phyloP scores from a whole-genome alignment of 2,113 vertebrate genomes.

The Galbula dea region DNA sequence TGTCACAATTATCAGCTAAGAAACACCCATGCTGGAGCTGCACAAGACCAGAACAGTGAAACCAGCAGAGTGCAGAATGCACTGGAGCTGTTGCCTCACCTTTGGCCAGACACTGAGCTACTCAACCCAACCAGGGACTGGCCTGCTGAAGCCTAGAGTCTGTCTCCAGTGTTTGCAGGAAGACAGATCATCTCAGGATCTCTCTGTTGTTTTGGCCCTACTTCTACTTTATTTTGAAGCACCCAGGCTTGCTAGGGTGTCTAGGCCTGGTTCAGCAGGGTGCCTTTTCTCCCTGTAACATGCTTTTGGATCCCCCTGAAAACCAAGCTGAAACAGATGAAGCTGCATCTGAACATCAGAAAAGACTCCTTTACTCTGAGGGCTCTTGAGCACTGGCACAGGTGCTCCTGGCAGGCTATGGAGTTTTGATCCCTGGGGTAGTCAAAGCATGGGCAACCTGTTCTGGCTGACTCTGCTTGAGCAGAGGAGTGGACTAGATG shows the following conservation, averaged over 20 bases:
- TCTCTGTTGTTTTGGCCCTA: background rate
- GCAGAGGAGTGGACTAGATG: background rate
- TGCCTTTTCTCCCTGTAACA: background rate
- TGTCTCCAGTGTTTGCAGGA: background rate
- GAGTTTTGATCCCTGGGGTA: background rate
- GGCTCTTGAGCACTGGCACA: background rate
- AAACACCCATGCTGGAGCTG: background rate
- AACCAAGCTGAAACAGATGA: background rate
- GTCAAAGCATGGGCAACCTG: background rate
- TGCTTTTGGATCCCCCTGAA: background rate
- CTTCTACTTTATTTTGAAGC: background rate
- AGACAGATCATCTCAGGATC: background rate
- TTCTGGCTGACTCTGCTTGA: background rate
- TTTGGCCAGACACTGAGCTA: background rate
- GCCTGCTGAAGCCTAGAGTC: background rate
- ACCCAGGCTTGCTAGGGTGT: background rate
- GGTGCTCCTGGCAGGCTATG: background rate
- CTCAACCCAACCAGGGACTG: background rate
- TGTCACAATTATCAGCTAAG: background rate
- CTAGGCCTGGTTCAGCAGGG: background rate
- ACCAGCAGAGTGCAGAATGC: background rate
- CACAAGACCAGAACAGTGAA: background rate
- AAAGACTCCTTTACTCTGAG: background rate
- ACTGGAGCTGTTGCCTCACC: background rate
- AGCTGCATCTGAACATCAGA: background rate